phyloP scores from a whole-genome alignment of 2,797 vertebrate genomes.

The Mus minutoides region DNA sequence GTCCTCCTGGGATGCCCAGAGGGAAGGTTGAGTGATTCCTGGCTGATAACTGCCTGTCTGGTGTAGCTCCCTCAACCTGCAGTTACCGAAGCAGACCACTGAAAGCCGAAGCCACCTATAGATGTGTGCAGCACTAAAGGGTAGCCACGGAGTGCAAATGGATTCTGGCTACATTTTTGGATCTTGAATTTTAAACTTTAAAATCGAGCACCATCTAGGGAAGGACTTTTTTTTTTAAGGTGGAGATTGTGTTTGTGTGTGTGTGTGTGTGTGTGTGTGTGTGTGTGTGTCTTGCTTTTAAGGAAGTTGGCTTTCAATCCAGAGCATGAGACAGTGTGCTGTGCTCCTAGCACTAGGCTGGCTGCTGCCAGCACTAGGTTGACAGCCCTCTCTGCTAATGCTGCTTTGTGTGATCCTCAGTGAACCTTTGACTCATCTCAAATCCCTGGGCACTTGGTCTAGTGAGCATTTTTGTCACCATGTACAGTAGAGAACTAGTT shows the following conservation, averaged over 20 bases:
- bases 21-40: background rate
- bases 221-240: background rate
- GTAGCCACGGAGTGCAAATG: background rate
- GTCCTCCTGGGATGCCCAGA: background rate
- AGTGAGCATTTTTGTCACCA: conserved; percentile 52
- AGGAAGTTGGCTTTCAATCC: conserved; percentile 14
- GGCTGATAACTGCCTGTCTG: background rate
- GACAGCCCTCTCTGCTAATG: background rate
- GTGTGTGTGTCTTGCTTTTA: background rate
- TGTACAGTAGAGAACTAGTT: conserved; percentile 72
- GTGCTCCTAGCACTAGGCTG: background rate
- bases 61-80: background rate
- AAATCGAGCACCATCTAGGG: conserved; percentile 20
- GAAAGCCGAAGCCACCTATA: background rate
- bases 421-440: conserved; percentile 41
- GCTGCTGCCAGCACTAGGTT: background rate
- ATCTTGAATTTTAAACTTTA: conserved; percentile 21
- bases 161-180: conserved; percentile 37
- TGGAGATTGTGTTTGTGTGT: background rate
- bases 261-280: background rate
- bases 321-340: background rate
- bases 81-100: background rate
- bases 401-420: conserved; percentile 45
- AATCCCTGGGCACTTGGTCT: conserved; percentile 59
- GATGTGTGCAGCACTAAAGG: background rate